phyloP scores from a whole-genome alignment of 2,797 vertebrate species.

The Knipowitschia caucasica region DNA sequence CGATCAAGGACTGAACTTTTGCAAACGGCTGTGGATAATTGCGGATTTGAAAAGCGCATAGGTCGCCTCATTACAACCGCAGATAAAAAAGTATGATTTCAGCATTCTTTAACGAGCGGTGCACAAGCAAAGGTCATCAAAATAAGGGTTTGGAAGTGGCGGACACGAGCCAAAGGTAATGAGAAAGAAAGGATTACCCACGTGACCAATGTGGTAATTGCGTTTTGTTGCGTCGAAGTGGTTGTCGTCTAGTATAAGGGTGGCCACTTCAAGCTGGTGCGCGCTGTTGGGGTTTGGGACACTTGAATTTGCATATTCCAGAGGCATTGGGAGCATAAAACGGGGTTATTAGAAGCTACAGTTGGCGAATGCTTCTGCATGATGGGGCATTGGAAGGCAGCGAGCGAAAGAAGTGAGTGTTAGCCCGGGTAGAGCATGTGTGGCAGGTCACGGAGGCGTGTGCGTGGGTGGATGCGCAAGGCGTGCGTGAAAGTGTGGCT shows the following conservation, averaged over 20 bases:
- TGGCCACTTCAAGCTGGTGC: slow-evolving; percentile 29
- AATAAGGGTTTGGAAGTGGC: slow-evolving; percentile 72
- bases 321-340: slow-evolving; percentile 48
- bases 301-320: slow-evolving; percentile 64
- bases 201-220: slow-evolving; percentile 64
- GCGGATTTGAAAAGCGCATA: slow-evolving; percentile 72
- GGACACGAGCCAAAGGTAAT: no score
- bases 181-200: no score
- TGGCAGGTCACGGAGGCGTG: slow-evolving; percentile 34
- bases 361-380: slow-evolving; percentile 67
- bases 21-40: slow-evolving; percentile 78
- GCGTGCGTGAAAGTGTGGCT: neutral
- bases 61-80: slow-evolving; percentile 71
- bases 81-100: slow-evolving; percentile 75
- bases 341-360: slow-evolving; percentile 63
- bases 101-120: slow-evolving; percentile 69
- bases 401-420: slow-evolving; percentile 61
- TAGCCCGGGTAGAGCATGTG: slow-evolving; percentile 29
- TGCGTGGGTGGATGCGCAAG: slow-evolving; percentile 4
- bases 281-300: slow-evolving; percentile 35
- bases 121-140: slow-evolving; percentile 78
- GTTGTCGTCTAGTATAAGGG: slow-evolving; percentile 62
- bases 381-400: slow-evolving; percentile 55
- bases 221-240: slow-evolving; percentile 44
- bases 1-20: slow-evolving; percentile 82